phyloP scores from a whole-genome alignment of 35 echinoderm and acorn worm species.

The Eucidaris tribuloides region DNA sequence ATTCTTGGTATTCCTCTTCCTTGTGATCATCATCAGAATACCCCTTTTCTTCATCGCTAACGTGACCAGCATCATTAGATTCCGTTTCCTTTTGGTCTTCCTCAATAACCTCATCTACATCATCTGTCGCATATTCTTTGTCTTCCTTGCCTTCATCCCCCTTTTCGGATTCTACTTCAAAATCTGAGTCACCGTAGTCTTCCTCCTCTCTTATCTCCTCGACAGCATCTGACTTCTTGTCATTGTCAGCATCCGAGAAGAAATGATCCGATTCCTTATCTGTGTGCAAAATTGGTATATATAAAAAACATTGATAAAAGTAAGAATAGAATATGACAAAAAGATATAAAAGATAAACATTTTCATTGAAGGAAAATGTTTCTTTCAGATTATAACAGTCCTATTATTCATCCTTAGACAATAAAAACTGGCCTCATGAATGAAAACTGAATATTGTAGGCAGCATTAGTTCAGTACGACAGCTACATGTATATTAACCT shows the following conservation, averaged over 20 bases:
- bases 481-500: too few relatives aligned
- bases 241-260: slow-evolving; percentile 50
- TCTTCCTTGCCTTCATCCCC: slow-evolving; percentile 7
- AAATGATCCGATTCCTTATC: slow-evolving; percentile 58
- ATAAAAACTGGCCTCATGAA: too few relatives aligned
- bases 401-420: too few relatives aligned
- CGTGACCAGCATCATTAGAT: neutral
- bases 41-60: neutral
- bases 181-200: slow-evolving; percentile 61
- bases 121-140: neutral
- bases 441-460: too few relatives aligned
- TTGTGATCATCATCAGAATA: neutral
- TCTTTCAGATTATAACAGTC: too few relatives aligned
- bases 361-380: too few relatives aligned
- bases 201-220: slow-evolving; percentile 30
- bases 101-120: neutral
- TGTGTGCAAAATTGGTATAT: too few relatives aligned
- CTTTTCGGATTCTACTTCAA: slow-evolving; percentile 61
- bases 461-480: too few relatives aligned
- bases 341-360: too few relatives aligned
- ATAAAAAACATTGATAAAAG: too few relatives aligned
- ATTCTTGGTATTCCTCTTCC: neutral
- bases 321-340: too few relatives aligned
- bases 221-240: neutral
- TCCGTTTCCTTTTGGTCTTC: neutral